These are phyloP conservation scores for Agelastica alni DNA, from an alignment of 2,888 invertebrate species.

Conservation along the genomic window DNA sequence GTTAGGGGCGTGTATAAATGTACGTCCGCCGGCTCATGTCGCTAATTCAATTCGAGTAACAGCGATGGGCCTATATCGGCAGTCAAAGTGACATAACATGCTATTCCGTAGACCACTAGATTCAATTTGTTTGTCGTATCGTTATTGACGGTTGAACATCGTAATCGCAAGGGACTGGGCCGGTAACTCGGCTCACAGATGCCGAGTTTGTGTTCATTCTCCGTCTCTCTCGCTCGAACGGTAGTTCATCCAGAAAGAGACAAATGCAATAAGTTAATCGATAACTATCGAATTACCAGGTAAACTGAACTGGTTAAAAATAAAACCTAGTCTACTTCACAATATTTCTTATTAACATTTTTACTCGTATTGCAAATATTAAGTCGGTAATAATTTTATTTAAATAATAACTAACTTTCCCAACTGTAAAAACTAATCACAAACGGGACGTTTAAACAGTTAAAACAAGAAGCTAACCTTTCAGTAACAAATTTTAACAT, in stretches of 20 bases:
- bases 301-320: no score
- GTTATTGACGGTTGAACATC: constrained; percentile 46
- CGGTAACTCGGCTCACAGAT: constrained; percentile 2
- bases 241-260: neutral
- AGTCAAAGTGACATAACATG: constrained; percentile 39
- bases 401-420: no score
- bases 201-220: neutral
- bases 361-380: no score
- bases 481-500: no score
- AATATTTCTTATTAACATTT: no score
- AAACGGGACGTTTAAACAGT: no score
- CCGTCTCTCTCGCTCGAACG: neutral
- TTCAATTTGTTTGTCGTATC: constrained; percentile 51
- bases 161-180: constrained; percentile 33
- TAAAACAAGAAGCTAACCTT: no score
- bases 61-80: constrained; percentile 34
- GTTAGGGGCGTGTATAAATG: constrained; percentile 23
- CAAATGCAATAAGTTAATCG: neutral
- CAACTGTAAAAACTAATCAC: no score
- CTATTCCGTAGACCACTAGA: constrained; percentile 41
- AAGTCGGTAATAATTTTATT: no score
- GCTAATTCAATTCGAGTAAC: constrained; percentile 43
- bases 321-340: no score
- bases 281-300: no score
- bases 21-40: constrained; percentile 38